Evolutionary conservation across 2,113 vertebrate species (phyloP).

Genomic region (Aleadryas rufinucha): DNA sequence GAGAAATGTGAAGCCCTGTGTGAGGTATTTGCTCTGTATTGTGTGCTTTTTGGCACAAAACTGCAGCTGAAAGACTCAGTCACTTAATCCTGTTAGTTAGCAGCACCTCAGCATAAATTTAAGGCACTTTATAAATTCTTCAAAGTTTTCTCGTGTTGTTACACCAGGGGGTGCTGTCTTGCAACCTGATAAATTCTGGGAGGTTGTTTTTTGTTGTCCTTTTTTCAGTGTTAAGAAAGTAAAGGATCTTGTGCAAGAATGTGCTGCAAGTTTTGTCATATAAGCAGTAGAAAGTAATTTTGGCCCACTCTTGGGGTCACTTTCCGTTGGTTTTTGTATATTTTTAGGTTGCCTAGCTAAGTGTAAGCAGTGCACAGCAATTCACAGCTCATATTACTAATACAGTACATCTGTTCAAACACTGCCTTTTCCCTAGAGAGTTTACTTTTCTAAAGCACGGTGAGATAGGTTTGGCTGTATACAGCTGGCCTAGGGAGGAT

Average conservation of each 20-base stretch:
- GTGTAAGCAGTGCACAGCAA: not conserved
- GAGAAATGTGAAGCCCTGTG: not conserved
- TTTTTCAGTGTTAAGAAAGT: not conserved
- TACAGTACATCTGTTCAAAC: not conserved
- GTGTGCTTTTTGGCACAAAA: not conserved
- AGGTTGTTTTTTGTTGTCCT: not conserved
- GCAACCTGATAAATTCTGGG: not conserved
- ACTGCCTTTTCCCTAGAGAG: conserved; percentile 1
- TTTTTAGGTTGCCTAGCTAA: conserved; percentile 28
- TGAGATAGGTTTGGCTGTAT: not conserved
- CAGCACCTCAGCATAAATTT: not conserved
- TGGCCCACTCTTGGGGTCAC: not conserved
- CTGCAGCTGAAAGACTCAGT: not conserved
- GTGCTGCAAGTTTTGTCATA: not conserved
- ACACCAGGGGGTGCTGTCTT: conserved; percentile 44
- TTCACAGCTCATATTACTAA: not conserved
- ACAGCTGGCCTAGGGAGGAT: not conserved
- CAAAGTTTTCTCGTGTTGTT: not conserved
- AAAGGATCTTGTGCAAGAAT: not conserved
- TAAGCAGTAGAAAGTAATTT: not conserved
- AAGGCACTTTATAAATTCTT: not conserved
- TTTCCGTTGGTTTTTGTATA: not conserved
- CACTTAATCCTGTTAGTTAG: not conserved
- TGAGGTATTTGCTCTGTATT: not conserved
- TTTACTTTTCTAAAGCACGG: not conserved